Evolutionary conservation across 30 jellyfish, hydroid and myxozoan genomes (phyloP).

Genomic region (Aurelia sp.): DNA sequence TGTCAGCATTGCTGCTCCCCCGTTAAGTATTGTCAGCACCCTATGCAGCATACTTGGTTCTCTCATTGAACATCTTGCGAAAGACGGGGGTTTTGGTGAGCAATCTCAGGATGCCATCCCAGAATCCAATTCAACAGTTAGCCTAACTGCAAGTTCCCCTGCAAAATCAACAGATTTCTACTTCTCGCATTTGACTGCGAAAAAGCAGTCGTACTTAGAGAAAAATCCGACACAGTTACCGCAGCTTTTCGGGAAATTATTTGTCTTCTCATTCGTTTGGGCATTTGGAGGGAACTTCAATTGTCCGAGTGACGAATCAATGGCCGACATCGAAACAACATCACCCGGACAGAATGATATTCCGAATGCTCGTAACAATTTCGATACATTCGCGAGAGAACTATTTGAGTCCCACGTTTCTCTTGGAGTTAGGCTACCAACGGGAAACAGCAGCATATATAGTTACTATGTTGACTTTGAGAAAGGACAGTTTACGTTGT

Average conservation of each 20-base stretch:
- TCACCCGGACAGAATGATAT: constrained; percentile 6
- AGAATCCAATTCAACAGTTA: constrained; percentile 13
- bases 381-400: constrained; percentile 77
- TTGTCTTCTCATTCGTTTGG: constrained; percentile 81
- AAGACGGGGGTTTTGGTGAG: constrained; percentile 84
- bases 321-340: constrained; percentile 69
- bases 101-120: constrained; percentile 23
- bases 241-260: constrained; percentile 68
- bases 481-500: constrained; percentile 75
- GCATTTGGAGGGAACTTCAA: constrained; percentile 89
- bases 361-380: constrained; percentile 56
- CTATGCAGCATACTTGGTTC: constrained; percentile 79
- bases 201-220: constrained; percentile 56
- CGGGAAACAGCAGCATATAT: constrained; percentile 72
- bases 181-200: constrained; percentile 6
- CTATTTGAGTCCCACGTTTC: constrained; percentile 69
- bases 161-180: constrained; percentile 8
- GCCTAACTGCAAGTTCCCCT: constrained; percentile 9
- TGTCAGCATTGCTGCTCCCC: constrained; percentile 67
- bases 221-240: constrained; percentile 61
- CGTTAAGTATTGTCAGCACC: constrained; percentile 71
- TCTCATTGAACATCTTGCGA: constrained; percentile 44
- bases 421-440: constrained; percentile 73
- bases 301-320: constrained; percentile 83
- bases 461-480: constrained; percentile 86